phyloP scores from a whole-genome alignment of 2,888 invertebrate species.

The Tribolium freemani region DNA sequence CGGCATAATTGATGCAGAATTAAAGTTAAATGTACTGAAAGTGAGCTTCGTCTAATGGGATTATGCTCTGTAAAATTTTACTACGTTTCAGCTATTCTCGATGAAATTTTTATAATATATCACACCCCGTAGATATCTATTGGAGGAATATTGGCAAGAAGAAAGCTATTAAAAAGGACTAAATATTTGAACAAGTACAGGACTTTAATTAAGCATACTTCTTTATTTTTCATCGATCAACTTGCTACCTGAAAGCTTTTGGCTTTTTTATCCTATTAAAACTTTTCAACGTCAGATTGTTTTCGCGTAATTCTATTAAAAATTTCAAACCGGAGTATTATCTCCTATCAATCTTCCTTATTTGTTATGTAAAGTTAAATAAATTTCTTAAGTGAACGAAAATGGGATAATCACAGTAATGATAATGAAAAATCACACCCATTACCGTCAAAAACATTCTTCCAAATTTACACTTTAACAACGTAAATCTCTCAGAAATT shows the following conservation, averaged over 20 bases:
- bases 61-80: constrained; percentile 13
- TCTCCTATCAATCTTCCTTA: constrained; percentile 3
- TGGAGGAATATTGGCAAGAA: not conserved
- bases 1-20: constrained; percentile 12
- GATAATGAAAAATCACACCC: not conserved
- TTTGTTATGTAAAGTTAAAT: not conserved
- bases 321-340: constrained; percentile 13
- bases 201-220: constrained; percentile 22
- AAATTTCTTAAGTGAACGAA: not conserved
- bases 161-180: constrained; percentile 1
- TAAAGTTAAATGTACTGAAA: constrained; percentile 21
- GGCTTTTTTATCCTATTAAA: constrained; percentile 24
- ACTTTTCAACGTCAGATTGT: constrained; percentile 13
- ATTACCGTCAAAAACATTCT: no score
- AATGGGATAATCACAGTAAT: not conserved
- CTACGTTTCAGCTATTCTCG: not conserved
- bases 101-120: not conserved
- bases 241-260: constrained; percentile 19
- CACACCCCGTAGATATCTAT: not conserved
- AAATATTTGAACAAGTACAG: constrained; percentile 11
- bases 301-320: constrained; percentile 18
- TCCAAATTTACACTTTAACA: no score
- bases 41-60: not conserved
- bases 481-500: not conserved
- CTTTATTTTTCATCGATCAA: constrained; percentile 8